These are phyloP conservation scores for Mythimna vitellina DNA, from an alignment of 2,888 invertebrate species.

Conservation along the genomic window DNA sequence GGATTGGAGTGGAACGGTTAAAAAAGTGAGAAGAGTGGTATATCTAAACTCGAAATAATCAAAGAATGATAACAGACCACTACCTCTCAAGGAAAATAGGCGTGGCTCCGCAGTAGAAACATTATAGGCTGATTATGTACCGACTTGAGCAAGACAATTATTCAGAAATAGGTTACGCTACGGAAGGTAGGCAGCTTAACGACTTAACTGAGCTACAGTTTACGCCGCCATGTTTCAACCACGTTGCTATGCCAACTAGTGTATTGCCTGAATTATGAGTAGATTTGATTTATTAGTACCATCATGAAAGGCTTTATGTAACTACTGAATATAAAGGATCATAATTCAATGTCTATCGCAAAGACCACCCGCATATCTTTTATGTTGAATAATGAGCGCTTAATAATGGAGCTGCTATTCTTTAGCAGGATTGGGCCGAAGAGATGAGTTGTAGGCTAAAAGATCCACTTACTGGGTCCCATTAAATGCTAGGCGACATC, in stretches of 20 bases:
- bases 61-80: neutral
- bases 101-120: neutral
- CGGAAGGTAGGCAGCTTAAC: slow-evolving; percentile 27
- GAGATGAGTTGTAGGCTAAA: too few relatives aligned
- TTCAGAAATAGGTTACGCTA: slow-evolving; percentile 36
- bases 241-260: slow-evolving; percentile 53
- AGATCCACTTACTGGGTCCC: too few relatives aligned
- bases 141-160: neutral
- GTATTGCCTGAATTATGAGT: slow-evolving; percentile 56
- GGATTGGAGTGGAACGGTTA: neutral
- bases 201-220: slow-evolving; percentile 37
- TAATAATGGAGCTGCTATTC: neutral
- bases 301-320: slow-evolving; percentile 28
- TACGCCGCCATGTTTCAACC: slow-evolving; percentile 41
- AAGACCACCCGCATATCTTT: neutral
- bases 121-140: neutral
- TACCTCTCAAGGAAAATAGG: neutral
- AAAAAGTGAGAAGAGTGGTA: neutral
- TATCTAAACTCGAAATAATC: too few relatives aligned
- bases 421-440: too few relatives aligned
- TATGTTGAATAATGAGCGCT: slow-evolving; percentile 4
- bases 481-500: too few relatives aligned
- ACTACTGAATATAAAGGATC: slow-evolving; percentile 9
- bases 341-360: slow-evolving; percentile 19
- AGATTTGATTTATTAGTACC: slow-evolving; percentile 51